Base-by-base conservation (phyloP, 2,888 invertebrate genomes). In the Ophion slaviceki region DNA sequence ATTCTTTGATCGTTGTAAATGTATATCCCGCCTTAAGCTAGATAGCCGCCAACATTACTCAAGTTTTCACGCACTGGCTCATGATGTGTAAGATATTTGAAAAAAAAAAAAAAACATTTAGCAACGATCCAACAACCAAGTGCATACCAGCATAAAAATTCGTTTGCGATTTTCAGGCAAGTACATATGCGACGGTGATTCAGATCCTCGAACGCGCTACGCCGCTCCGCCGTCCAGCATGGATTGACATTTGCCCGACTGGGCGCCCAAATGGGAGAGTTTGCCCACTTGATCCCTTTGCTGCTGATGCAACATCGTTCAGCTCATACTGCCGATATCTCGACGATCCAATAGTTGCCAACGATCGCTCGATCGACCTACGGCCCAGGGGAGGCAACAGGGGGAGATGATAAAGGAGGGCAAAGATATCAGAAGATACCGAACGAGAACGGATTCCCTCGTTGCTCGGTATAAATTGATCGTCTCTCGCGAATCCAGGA, bases 121-220 rank as follows among this genome's bases (percentile, higher is more conserved):
- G 17, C 5, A 0, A 14, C 53, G 4, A 14, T 17, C 17, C 1
- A 17, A 53, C 5, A 17, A 53, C 2, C 14, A 17, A 53, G 14
- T 47, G 14, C 47, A 11, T 14, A 4, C 17, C 17, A 5, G 4
- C 2, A 4, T 14, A 53, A 53, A 17, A 53, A 17, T 5, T 53
- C 4, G 17, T 11, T 53, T 53, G 17, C 53, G 14, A 2, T 66
- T 36, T 66, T 20, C 88, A 96, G 96, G 96, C 86, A 97, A 97
- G 95, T 97, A 97, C 92, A 97, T 97, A 91, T 97, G 97, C 94
- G 97, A 97, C 94, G 97, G 97, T 89, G 97, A 97, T 92, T 94
- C 95, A 20, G 95, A 95, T 88, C 92, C 94, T 61, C 93, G 94
- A 87, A 93, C 92, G 82, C 93, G 95, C 70, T 95, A 95, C 88